Evolutionary conservation across 2,113 vertebrate genomes (phyloP), one percentile per base, ranked within the genome.

Genomic region (Sorex fumeus): DNA sequence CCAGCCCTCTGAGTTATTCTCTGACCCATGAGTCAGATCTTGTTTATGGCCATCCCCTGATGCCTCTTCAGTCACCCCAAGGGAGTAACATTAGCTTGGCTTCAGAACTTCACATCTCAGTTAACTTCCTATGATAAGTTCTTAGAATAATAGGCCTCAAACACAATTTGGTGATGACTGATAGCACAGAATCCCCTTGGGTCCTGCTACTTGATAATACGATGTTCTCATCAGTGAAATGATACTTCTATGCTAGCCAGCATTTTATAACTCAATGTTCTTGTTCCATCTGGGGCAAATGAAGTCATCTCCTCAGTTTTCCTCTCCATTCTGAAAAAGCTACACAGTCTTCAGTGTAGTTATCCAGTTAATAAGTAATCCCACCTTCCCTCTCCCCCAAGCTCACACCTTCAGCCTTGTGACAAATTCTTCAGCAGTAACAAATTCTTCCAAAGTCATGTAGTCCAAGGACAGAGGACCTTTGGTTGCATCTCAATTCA

Each of bases 301-400:
- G 53, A 91, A 75, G 23, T 67, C 62, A 72, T 66, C 86, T 82
- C 36, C 91, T 70, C 66, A 64, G 34, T 47, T 83, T 82, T 88
- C n/a, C 64, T 57, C 50, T 77, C 66, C 78, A 16, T 50, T 85
- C 53, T 74, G 50, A 90, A 81, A 43, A 50, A 76, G 75, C n/a
- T 40, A 40, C 7, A 1, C 16, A 71, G 43, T 75, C 18, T 76
- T 86, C 28, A 34, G 11, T 53, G 47, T 45, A 40, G 4, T 79
- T 79, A 53, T 53, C 2, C 10, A 80, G 50, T 21, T 87, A 30
- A 62, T 62, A 85, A 27, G 21, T 2, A 70, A 66, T 66, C 19
- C 66, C 13, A 27, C 34, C 53, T 81, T 81, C 90, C 23, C 7
- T 23, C 34, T 32, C 28, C 6, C 18, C 6, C 60, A 30, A 79